Evolutionary conservation across 2,888 invertebrate species (phyloP), one percentile per base, ranked within the genome.

Genomic region (Strigamia maritima): DNA sequence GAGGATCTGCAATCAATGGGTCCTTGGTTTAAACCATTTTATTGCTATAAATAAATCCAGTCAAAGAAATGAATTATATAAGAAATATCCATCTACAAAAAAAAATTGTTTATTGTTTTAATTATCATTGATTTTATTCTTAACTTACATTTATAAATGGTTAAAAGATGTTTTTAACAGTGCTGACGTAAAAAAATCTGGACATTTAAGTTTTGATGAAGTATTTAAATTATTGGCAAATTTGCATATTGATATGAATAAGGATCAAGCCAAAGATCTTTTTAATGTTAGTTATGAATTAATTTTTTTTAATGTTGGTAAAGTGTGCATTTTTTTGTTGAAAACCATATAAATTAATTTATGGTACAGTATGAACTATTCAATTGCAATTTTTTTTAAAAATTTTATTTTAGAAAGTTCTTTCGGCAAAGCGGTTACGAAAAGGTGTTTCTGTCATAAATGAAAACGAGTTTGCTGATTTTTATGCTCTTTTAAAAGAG

Each of bases 141-240:
- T 77, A 10, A 16, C 35, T 78, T 78, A 65, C 28, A 7, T 65
- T 78, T 65, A n/a, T 78, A 86, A 86, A 65, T 89, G 88, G 88
- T 83, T 89, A 80, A 84, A 85, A 80, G 85, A 86, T 77, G 86
- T 88, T 81, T 89, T 89, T 82, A 82, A 85, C 54, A 84, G 85
- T 79, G 90, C 90, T 1, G 90, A 90, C 83, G 85, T 86, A 78
- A 88, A 90, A 83, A 85, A 85, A 79, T 87, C 86, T 82, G 88
- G 88, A 78, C 83, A 86, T 54, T 85, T 90, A 28, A 87, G 86
- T 81, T 88, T 89, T 82, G 86, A 87, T 28, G 90, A 90, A 83
- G 86, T 89, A 76, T 84, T 87, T 83, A 86, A 86, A 81, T 85
- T 90, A 75, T 83, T 90, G 79, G 86, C 88, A 80, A 85, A 86